These are phyloP conservation scores for Hybos culiciformis DNA, from an alignment of 2,888 invertebrate genomes.

Conservation along the genomic window DNA sequence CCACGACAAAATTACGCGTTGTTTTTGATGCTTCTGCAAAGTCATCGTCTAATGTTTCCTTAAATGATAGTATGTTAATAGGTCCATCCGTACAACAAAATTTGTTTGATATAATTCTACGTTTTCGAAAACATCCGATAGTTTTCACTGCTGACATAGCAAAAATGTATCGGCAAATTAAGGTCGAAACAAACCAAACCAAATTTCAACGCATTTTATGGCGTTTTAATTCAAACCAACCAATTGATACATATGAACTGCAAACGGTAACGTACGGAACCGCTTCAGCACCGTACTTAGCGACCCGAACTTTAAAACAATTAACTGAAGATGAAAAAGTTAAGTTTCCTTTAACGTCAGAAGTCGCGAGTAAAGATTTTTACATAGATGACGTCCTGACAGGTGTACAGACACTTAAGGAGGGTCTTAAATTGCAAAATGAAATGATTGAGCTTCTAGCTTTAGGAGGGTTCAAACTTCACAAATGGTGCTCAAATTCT, in stretches of 20 bases:
- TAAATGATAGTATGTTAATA: too few relatives aligned
- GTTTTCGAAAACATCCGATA: not conserved
- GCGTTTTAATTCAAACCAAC: not conserved
- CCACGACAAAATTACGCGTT: too few relatives aligned
- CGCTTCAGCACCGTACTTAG: conserved; percentile 3
- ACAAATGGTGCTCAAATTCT: too few relatives aligned
- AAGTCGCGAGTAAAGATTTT: not conserved
- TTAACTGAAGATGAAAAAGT: conserved; percentile 12
- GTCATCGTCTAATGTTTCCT: too few relatives aligned
- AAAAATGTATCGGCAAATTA: conserved; percentile 6
- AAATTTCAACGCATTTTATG: conserved; percentile 6
- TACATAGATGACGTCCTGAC: not conserved
- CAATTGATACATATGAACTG: conserved; percentile 1
- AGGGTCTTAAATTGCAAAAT: too few relatives aligned
- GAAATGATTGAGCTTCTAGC: too few relatives aligned
- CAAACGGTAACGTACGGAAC: conserved; percentile 6
- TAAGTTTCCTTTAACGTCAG: not conserved
- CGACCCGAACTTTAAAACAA: conserved; percentile 6
- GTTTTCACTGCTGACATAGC: not conserved
- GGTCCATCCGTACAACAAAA: too few relatives aligned
- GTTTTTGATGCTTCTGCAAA: too few relatives aligned
- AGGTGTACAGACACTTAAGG: not conserved
- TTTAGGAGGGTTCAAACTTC: too few relatives aligned
- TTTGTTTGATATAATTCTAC: too few relatives aligned
- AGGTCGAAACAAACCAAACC: not conserved